A percentile compares a stretch with the other conserved stretches of the same genome.
phyloP scores from a whole-genome alignment of 2,888 invertebrate genomes.

The Blastobasis lacticolella region DNA sequence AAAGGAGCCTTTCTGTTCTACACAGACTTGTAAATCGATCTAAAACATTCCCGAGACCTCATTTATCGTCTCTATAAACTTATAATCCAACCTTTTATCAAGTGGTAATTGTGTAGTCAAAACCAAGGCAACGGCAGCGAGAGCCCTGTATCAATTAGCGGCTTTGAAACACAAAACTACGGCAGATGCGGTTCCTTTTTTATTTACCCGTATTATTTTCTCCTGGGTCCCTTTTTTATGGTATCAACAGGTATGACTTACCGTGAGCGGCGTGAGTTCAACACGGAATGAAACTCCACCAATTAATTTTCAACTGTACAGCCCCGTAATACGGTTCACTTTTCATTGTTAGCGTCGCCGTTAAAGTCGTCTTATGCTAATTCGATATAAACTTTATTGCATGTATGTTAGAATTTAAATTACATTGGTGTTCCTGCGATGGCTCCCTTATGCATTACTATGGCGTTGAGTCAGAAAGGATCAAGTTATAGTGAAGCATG shows the following conservation, averaged over 20 bases:
- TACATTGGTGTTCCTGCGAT: too few species aligned
- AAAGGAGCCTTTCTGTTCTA: too few species aligned
- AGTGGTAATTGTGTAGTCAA: constrained; percentile 27
- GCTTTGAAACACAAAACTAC: constrained; percentile 28
- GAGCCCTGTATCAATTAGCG: constrained; percentile 43
- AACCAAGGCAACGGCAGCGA: constrained; percentile 15
- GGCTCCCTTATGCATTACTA: too few species aligned
- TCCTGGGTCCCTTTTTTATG: constrained; percentile 25
- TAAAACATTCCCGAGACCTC: too few species aligned
- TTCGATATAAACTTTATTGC: too few species aligned
- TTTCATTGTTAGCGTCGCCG: too few species aligned
- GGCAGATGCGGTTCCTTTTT: constrained; percentile 20
- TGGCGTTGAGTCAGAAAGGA: too few species aligned
- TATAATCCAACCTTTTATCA: constrained; percentile 22
- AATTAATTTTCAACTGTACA: neutral
- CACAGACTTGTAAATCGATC: too few species aligned
- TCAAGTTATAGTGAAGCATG: too few species aligned
- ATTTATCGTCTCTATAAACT: constrained; percentile 8
- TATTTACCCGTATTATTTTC: constrained; percentile 13
- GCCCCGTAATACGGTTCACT: too few species aligned
- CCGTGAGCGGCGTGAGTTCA: neutral
- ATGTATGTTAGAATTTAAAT: too few species aligned
- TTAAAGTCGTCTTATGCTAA: too few species aligned
- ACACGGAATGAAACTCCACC: neutral
- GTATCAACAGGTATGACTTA: constrained; percentile 37